Conservation (phyloP, 2,888 invertebrate genomes). For the Ectobius pallidus region DNA sequence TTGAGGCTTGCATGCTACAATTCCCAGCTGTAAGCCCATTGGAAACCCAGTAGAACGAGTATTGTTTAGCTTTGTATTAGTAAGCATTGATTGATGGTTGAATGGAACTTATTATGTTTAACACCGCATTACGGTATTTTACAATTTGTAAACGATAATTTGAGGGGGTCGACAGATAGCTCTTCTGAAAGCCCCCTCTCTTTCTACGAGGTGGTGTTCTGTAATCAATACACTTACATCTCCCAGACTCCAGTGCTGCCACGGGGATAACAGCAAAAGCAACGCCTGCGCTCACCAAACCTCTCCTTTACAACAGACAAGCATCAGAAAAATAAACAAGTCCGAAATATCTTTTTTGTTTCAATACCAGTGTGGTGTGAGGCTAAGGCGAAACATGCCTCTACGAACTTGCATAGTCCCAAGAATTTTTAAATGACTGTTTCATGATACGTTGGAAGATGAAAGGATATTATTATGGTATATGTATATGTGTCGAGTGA, state of each 20-base stretch:
- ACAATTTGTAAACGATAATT: no score
- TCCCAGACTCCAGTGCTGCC: slow-evolving; percentile 12
- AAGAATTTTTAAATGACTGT: background rate
- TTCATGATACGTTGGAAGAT: background rate
- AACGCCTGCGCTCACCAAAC: slow-evolving; percentile 26
- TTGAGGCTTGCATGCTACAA: no score
- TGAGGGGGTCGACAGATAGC: slow-evolving; percentile 12
- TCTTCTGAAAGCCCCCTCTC: background rate
- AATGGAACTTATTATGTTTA: no score
- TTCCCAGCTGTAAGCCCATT: no score
- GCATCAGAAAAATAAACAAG: background rate
- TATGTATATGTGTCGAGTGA: background rate
- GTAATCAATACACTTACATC: slow-evolving; percentile 10
- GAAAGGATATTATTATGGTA: background rate
- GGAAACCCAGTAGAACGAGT: no score
- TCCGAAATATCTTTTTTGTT: background rate
- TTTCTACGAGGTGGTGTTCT: background rate
- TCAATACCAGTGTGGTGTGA: background rate
- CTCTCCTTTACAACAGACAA: background rate
- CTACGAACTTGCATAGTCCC: background rate
- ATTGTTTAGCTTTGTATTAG: no score
- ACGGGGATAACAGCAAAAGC: slow-evolving; percentile 12
- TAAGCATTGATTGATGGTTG: no score
- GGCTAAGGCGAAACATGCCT: background rate
- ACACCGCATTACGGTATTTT: no score